Percentiles rank a stretch among this genome's conserved stretches.
These are phyloP conservation scores for Blastomussa wellsi DNA, from an alignment of 92 coral and sea anemone genomes.

Conservation along the genomic window DNA sequence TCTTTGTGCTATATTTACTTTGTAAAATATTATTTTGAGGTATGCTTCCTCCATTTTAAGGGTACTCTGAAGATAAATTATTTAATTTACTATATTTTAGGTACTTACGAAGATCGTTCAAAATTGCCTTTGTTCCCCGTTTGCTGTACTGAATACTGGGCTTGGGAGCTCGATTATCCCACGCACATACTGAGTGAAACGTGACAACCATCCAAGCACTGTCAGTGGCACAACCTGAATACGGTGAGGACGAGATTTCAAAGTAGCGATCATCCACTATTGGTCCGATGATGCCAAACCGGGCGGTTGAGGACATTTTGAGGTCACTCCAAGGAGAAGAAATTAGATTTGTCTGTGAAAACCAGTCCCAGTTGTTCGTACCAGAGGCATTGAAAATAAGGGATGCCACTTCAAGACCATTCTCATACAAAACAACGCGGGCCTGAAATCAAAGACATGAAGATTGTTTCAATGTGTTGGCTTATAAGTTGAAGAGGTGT, in stretches of 20 bases:
- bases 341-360: not conserved
- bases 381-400: not conserved
- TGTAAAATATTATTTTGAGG: too few species aligned
- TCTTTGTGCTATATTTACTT: too few species aligned
- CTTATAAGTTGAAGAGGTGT: not conserved
- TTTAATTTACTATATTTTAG: too few species aligned
- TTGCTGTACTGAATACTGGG: constrained; percentile 11
- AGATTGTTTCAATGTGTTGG: not conserved
- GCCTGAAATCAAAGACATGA: not conserved
- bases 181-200: not conserved
- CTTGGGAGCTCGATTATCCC: not conserved
- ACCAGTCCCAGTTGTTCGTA: not conserved
- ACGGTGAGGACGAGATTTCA: not conserved
- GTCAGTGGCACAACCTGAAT: not conserved
- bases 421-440: not conserved
- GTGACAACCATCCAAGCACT: not conserved
- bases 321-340: not conserved
- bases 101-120: not conserved
- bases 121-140: not conserved
- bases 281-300: not conserved
- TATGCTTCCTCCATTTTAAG: not conserved
- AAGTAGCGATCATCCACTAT: not conserved
- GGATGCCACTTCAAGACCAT: not conserved
- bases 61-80: too few species aligned
- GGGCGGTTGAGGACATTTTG: not conserved